Conservation (phyloP, 2,113 vertebrate genomes). For the Entomyzon cyanotis region DNA sequence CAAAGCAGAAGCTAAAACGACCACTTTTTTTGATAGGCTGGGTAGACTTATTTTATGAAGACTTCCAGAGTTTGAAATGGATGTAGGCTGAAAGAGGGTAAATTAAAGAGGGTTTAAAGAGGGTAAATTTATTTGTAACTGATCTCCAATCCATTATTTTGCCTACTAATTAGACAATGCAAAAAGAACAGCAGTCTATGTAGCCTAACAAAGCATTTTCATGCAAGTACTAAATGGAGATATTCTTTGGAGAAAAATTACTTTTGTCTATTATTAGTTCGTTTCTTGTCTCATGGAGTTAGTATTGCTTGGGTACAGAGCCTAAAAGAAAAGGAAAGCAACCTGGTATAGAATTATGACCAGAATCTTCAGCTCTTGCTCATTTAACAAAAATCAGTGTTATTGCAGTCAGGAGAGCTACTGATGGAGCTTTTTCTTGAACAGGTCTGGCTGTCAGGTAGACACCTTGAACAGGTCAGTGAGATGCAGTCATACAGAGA, state of each 20-base stretch:
- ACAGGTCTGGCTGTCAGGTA: background rate
- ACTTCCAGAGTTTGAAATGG: background rate
- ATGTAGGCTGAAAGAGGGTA: background rate
- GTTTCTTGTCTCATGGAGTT: background rate
- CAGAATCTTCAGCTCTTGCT: background rate
- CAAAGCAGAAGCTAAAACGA: background rate
- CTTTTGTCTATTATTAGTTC: background rate
- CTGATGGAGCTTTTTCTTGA: background rate
- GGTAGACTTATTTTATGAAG: background rate
- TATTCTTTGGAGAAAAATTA: background rate
- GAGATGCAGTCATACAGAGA: background rate
- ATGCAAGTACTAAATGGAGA: background rate
- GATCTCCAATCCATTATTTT: background rate
- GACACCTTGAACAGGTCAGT: background rate
- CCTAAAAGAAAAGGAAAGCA: background rate
- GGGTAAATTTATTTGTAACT: background rate
- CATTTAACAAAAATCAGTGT: background rate
- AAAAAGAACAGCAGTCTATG: background rate
- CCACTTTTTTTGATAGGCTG: background rate
- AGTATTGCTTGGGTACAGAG: background rate
- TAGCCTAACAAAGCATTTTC: background rate
- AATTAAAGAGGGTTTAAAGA: background rate
- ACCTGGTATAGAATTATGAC: background rate
- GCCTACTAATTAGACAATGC: background rate
- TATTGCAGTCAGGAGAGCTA: background rate